These are phyloP conservation scores for Leptopilina syphax DNA, from an alignment of 2,888 invertebrate species.

Conservation along the genomic window DNA sequence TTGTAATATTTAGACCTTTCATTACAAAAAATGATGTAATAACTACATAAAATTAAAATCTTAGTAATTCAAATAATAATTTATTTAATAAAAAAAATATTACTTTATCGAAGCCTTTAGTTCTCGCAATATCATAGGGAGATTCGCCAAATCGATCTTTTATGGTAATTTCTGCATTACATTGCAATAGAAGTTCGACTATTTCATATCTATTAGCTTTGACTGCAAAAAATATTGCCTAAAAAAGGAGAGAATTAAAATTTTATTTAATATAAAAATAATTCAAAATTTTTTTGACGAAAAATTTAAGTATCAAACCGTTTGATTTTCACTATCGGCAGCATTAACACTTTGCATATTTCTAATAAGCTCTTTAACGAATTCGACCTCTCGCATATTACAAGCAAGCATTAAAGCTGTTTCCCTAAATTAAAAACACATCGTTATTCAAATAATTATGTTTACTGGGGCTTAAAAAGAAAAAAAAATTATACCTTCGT, in stretches of 20 bases:
- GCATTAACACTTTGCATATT: conserved; percentile 79
- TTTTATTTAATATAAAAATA: conserved; percentile 13
- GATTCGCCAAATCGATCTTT: conserved; percentile 78
- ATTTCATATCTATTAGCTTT: conserved; percentile 79
- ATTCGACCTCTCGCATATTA: conserved; percentile 77
- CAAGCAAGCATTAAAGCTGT: conserved; percentile 82
- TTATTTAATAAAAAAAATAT: neutral
- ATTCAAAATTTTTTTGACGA: neutral
- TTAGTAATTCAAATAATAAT: too few relatives aligned
- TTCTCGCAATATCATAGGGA: conserved; percentile 78
- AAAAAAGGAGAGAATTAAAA: conserved; percentile 29
- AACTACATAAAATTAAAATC: too few relatives aligned
- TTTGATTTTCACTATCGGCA: conserved; percentile 81
- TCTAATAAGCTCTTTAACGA: conserved; percentile 79
- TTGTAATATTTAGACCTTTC: too few relatives aligned
- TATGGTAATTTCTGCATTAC: conserved; percentile 78
- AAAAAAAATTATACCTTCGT: conserved; percentile 58
- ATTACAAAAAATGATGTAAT: too few relatives aligned
- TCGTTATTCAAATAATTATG: neutral
- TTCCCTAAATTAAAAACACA: conserved; percentile 75
- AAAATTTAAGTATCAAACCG: conserved; percentile 74
- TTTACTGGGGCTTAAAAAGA: too few relatives aligned
- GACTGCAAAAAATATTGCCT: conserved; percentile 83
- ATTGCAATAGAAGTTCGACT: conserved; percentile 78
- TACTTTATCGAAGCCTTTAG: conserved; percentile 78